phyloP scores from a whole-genome alignment of 2,888 invertebrate species.

The Dasypolia templi region DNA sequence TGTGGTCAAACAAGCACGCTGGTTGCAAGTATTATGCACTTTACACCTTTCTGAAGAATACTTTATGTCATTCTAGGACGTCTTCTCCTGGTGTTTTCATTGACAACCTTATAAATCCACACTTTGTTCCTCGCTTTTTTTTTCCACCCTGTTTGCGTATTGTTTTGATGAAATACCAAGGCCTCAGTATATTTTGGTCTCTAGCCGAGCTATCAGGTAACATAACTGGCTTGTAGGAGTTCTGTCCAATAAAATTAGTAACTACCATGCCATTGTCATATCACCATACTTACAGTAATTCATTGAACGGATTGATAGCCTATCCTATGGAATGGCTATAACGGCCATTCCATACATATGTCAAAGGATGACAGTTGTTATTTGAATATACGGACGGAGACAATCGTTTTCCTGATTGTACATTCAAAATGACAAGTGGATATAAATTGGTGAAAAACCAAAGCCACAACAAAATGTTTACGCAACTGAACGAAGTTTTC shows the following conservation, averaged over 20 bases:
- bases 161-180: not conserved
- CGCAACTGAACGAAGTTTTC: not conserved
- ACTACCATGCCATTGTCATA: not conserved
- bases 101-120: not conserved
- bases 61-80: not conserved
- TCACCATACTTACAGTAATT: no score
- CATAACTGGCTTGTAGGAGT: not conserved
- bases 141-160: not conserved
- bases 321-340: no score
- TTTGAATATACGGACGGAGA: not conserved
- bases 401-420: not conserved
- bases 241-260: not conserved
- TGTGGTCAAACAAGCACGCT: not conserved
- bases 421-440: not conserved
- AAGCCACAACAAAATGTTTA: not conserved
- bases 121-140: not conserved
- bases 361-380: not conserved
- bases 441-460: no score
- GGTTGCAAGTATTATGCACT: not conserved
- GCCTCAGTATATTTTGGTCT: not conserved
- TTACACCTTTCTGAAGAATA: not conserved
- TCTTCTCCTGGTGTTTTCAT: not conserved
- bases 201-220: no score
- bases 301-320: no score
- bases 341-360: not conserved